phyloP scores from a whole-genome alignment of 2,113 vertebrate genomes.

The Pseudorectes ferrugineus region DNA sequence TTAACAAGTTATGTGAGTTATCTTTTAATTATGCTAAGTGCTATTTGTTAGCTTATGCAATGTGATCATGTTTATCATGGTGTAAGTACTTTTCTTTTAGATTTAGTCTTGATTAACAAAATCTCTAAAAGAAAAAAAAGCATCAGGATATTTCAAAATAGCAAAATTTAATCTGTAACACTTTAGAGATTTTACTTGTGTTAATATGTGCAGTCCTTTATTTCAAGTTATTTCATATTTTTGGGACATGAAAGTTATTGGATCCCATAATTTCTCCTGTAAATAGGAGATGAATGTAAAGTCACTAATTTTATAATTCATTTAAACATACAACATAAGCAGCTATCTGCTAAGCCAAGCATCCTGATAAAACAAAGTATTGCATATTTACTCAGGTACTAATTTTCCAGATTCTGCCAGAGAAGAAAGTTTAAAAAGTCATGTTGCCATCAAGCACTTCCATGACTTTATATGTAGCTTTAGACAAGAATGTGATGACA shows the following conservation, averaged over 20 bases:
- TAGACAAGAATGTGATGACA: neutral
- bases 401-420: neutral
- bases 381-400: neutral
- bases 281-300: neutral
- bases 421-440: neutral
- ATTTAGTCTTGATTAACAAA: neutral
- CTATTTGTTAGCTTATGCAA: neutral
- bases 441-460: neutral
- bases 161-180: neutral
- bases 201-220: neutral
- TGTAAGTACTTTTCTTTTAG: neutral
- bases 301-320: neutral
- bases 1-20: neutral
- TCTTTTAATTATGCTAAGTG: neutral
- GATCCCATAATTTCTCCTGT: neutral
- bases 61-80: neutral
- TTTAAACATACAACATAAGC: neutral
- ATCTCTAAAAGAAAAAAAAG: neutral
- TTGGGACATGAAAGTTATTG: neutral
- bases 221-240: neutral
- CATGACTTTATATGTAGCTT: neutral
- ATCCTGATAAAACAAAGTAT: neutral
- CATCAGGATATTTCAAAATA: neutral
- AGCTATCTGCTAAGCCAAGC: neutral
- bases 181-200: neutral